Evolutionary conservation across 2,113 vertebrate species (phyloP), one percentile per base, ranked within the genome.

Genomic region (Salvelinus alpinus): DNA sequence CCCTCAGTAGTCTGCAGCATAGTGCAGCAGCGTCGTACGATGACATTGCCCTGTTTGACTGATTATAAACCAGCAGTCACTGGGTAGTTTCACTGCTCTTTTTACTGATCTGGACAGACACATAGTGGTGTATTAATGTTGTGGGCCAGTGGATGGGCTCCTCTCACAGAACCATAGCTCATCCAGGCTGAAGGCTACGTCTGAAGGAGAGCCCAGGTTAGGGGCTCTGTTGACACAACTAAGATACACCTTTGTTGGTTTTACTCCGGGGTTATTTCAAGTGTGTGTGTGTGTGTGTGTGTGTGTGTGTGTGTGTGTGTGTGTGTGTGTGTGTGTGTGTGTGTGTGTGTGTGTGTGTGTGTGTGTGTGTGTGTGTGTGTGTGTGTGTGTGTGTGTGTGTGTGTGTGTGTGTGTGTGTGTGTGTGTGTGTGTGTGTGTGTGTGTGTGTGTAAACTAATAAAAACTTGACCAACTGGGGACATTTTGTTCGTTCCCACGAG

Each of bases 11-110:
- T 76, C 86, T 85, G 83, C 81, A 78, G 82, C 48, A 24, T 73
- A 73, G 77, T 80, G 85, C 86, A 70, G 57, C 79, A n/a, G 67
- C 70, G 71, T 62, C 62, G 57, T 77, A 62, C 73, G 78, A 82
- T 81, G 85, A 91, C 86, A 90, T 78, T 75, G 77, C 75, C 80
- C 85, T 87, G 89, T 91, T 90, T 93, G 93, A 93, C 86, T 90
- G 89, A 93, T 93, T 92, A 89, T 93, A 94, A 93, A 94, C 93
- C 88, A 81, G 82, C 68, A 29, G 85, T 86, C 81, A 79, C 92
- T 94, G 93, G 89, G 87, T 89, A 91, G 82, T 92, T 80, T 94
- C 93, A 93, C 70, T 51, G 77, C 73, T 84, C 85, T 77, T 87
- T 91, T 88, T 91, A 86, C 89, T 84, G 85, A 83, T 76, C 6